These are phyloP conservation scores for Zaprionus davidi DNA, from an alignment of 1,140 invertebrate species.

Conservation along the genomic window DNA sequence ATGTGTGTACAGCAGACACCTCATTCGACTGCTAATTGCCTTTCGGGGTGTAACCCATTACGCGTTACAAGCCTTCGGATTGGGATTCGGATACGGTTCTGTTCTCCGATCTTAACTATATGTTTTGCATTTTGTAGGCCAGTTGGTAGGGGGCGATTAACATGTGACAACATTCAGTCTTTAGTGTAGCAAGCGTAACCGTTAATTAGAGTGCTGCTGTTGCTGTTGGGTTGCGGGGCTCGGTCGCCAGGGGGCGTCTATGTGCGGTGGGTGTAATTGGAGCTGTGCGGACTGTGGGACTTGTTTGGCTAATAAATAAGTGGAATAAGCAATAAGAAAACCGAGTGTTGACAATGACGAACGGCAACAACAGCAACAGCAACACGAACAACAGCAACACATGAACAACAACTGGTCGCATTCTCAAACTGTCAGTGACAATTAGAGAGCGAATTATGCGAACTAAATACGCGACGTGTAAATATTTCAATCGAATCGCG, in stretches of 20 bases:
- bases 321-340: conserved; percentile 20
- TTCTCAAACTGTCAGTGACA: conserved; percentile 71
- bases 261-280: conserved; percentile 49
- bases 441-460: conserved; percentile 74
- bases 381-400: conserved; percentile 3
- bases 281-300: conserved; percentile 28
- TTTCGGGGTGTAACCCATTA: not conserved
- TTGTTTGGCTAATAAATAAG: conserved; percentile 39
- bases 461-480: conserved; percentile 66
- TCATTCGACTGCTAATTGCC: conserved; percentile 14
- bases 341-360: conserved; percentile 48
- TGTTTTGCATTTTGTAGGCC: conserved; percentile 9
- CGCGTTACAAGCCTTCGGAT: not conserved
- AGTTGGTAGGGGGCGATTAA: conserved; percentile 26
- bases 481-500: conserved; percentile 40
- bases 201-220: conserved; percentile 35
- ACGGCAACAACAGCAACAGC: conserved; percentile 25
- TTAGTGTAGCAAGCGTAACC: conserved; percentile 29
- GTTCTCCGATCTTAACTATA: conserved; percentile 14
- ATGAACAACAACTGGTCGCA: conserved; percentile 38
- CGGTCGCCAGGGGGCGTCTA: conserved; percentile 30
- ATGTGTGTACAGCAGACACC: conserved; percentile 14
- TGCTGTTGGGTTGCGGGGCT: conserved; percentile 16
- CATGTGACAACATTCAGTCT: conserved; percentile 44
- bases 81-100: not conserved